Evolutionary conservation across 1,140 invertebrate species (phyloP).

Genomic region (Ephestia elutella): DNA sequence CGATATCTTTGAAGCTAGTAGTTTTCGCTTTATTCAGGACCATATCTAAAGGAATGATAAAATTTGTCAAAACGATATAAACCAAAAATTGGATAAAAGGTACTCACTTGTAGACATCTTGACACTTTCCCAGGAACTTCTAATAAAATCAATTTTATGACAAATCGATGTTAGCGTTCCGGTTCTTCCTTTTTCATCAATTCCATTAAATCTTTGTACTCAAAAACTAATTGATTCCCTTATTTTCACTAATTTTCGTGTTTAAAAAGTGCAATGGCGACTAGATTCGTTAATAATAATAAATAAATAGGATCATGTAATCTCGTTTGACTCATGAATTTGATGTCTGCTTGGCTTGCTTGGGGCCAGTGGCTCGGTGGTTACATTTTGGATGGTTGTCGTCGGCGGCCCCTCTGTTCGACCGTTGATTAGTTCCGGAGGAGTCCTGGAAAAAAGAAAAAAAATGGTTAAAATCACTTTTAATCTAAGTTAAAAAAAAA

Average conservation of each 20-base stretch:
- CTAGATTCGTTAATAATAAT: conserved; percentile 66
- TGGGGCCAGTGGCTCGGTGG: conserved; percentile 57
- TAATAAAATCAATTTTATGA: conserved; percentile 61
- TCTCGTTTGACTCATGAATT: conserved; percentile 61
- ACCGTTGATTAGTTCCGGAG: conserved; percentile 21
- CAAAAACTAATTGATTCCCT: conserved; percentile 26
- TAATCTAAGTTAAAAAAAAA: neutral
- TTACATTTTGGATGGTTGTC: conserved; percentile 54
- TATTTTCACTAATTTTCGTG: conserved; percentile 55
- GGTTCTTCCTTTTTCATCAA: conserved; percentile 38
- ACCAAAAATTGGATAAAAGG: conserved; percentile 7
- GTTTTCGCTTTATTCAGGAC: too few relatives aligned
- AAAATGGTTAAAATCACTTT: neutral
- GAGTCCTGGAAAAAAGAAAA: conserved; percentile 40
- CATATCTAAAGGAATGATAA: conserved; percentile 14
- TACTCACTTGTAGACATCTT: conserved; percentile 67
- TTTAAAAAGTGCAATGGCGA: conserved; percentile 64
- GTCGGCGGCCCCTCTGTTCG: conserved; percentile 24
- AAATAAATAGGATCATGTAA: conserved; percentile 67
- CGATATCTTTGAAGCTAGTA: too few relatives aligned
- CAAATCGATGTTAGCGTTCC: conserved; percentile 63
- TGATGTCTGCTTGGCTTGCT: conserved; percentile 38
- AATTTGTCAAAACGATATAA: conserved; percentile 8
- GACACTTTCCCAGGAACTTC: conserved; percentile 39
- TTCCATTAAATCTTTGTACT: conserved; percentile 55